A percentile compares a stretch with the other conserved stretches of the same genome.
phyloP scores from a whole-genome alignment of 2,797 vertebrate genomes.

The Zalophus californianus region DNA sequence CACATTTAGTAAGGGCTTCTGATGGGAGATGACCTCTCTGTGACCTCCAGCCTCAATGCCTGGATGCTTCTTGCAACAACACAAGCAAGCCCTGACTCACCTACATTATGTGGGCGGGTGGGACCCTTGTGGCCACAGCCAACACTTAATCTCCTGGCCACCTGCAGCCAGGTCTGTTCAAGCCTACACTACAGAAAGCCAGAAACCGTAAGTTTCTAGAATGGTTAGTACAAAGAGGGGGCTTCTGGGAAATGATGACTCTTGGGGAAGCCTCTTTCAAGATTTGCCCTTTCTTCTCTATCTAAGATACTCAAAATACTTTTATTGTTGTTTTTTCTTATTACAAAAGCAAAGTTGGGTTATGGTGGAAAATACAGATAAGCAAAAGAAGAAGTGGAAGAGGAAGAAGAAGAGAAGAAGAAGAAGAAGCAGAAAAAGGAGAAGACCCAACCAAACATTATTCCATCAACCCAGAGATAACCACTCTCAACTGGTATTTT shows the following conservation, averaged over 20 bases:
- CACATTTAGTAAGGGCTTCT: constrained; percentile 19
- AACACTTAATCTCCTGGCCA: constrained; percentile 56
- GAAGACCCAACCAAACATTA: neutral
- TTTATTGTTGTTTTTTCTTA: neutral
- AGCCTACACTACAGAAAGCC: neutral
- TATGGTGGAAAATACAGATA: neutral
- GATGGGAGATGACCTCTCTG: constrained; percentile 52
- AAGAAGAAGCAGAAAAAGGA: neutral
- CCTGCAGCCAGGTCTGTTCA: constrained; percentile 28
- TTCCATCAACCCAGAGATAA: neutral
- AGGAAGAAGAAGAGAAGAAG: neutral
- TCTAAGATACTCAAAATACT: constrained; percentile 7
- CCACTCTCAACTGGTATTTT: constrained; percentile 12
- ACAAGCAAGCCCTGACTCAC: constrained; percentile 75
- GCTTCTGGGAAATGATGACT: neutral
- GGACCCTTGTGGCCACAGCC: constrained; percentile 59
- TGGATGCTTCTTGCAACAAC: constrained; percentile 66
- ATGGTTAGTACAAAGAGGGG: neutral
- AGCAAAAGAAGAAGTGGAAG: neutral
- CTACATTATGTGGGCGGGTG: neutral
- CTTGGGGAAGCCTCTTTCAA: neutral
- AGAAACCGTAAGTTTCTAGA: neutral
- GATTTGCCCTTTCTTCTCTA: neutral
- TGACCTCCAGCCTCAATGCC: constrained; percentile 61
- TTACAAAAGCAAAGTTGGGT: neutral